Evolutionary conservation across 30 jellyfish, hydroid and myxozoan genomes (phyloP).

Genomic region (Turritopsis rubra): DNA sequence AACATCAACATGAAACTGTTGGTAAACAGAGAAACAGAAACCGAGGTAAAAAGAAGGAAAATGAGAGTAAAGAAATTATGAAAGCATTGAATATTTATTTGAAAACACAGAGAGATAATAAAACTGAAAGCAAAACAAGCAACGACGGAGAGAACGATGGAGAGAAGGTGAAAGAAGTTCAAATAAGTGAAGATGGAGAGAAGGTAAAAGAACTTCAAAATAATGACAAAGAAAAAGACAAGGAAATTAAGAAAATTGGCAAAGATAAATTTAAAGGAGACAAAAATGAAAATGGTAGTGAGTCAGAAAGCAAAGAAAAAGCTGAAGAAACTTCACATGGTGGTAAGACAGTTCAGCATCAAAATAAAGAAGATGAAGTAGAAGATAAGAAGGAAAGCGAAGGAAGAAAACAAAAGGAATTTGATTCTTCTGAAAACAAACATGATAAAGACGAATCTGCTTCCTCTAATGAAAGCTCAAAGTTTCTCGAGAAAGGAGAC

Average conservation of each 20-base stretch:
- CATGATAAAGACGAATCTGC: neutral
- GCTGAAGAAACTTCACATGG: neutral
- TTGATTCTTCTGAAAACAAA: neutral
- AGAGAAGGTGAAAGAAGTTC: neutral
- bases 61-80: neutral
- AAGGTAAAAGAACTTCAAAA: neutral
- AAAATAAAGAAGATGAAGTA: neutral
- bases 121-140: neutral
- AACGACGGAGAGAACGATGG: neutral
- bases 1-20: neutral
- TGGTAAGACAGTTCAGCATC: neutral
- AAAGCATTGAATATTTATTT: constrained; percentile 2
- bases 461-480: too few species aligned
- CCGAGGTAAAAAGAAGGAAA: constrained; percentile 21
- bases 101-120: neutral
- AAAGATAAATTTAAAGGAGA: neutral
- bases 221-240: neutral
- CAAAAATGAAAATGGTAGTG: neutral
- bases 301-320: neutral
- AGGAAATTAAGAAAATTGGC: neutral
- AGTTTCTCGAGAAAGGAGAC: neutral
- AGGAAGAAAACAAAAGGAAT: neutral
- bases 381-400: neutral
- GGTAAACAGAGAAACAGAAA: constrained; percentile 15
- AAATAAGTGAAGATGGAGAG: neutral